These are phyloP conservation scores for Mastigias papua DNA, from an alignment of 30 jellyfish, hydroid and myxozoan species.

Conservation along the genomic window DNA sequence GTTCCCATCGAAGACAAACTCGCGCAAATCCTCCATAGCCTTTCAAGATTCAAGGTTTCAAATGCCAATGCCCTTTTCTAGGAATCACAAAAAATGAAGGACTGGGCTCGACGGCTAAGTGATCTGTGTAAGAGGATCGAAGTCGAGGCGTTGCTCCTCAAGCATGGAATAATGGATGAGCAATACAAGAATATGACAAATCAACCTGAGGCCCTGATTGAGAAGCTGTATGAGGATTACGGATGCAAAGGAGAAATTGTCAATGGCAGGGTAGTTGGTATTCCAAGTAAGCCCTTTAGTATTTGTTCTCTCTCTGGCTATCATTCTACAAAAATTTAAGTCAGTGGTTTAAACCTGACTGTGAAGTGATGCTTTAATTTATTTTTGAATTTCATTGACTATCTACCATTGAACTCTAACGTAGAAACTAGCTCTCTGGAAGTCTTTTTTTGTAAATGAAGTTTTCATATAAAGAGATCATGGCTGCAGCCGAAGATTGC, in stretches of 20 bases:
- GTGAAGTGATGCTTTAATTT: no score
- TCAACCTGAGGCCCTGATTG: conserved; percentile 77
- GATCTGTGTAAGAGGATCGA: conserved; percentile 72
- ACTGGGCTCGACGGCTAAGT: conserved; percentile 58
- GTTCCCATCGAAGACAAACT: no score
- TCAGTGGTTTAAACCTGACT: no score
- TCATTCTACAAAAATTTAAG: no score
- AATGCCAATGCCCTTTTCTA: neutral
- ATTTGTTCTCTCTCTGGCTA: neutral
- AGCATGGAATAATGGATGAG: conserved; percentile 80
- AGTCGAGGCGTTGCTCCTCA: conserved; percentile 75
- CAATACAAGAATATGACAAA: conserved; percentile 59
- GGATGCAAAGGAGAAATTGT: conserved; percentile 85
- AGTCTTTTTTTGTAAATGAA: no score
- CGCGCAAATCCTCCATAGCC: no score
- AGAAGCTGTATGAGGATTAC: conserved; percentile 83
- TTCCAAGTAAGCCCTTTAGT: conserved; percentile 72
- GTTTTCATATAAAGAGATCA: no score
- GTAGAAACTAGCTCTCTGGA: no score
- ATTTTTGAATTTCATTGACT: no score
- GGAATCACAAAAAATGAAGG: conserved; percentile 65
- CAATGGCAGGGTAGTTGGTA: conserved; percentile 86
- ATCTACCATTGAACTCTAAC: no score
- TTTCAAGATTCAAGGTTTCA: neutral
- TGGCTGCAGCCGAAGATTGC: no score